Conservation (phyloP, 2,888 invertebrate species). For the Caenorhabditis wallacei region DNA sequence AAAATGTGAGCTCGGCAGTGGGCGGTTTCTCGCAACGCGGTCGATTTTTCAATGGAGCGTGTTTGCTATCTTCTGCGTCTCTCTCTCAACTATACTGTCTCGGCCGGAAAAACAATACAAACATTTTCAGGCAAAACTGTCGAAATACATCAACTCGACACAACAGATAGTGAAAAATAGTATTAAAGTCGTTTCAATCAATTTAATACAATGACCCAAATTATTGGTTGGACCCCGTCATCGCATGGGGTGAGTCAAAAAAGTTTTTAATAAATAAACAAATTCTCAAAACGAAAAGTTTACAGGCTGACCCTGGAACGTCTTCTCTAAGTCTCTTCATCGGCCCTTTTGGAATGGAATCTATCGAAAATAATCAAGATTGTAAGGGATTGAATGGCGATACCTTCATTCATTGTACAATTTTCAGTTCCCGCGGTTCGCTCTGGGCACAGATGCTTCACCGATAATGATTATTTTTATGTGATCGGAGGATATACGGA, state of each 20-base stretch:
- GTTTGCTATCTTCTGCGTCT: constrained; percentile 38
- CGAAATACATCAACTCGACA: too few species aligned
- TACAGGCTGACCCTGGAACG: constrained; percentile 9
- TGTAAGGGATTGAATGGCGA: constrained; percentile 1
- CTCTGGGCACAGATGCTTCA: constrained; percentile 78
- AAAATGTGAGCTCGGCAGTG: constrained; percentile 52
- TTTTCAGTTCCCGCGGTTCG: constrained; percentile 67
- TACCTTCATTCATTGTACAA: neutral
- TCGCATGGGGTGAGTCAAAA: constrained; percentile 6
- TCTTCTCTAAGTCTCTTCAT: constrained; percentile 16
- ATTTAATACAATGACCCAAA: too few species aligned
- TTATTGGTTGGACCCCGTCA: constrained; percentile 36
- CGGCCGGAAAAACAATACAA: constrained; percentile 1
- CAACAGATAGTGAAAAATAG: too few species aligned
- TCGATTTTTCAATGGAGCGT: constrained; percentile 32
- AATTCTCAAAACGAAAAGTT: neutral
- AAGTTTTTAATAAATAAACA: neutral
- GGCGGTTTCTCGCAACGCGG: constrained; percentile 58
- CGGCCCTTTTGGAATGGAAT: neutral
- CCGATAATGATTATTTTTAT: constrained; percentile 77
- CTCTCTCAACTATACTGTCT: constrained; percentile 17
- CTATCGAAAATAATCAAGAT: neutral
- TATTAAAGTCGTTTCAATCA: too few species aligned
- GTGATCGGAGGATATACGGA: constrained; percentile 76
- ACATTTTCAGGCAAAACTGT: neutral